These are phyloP conservation scores for Ptilonorhynchus violaceus DNA, from an alignment of 2,113 vertebrate genomes.

Conservation along the genomic window DNA sequence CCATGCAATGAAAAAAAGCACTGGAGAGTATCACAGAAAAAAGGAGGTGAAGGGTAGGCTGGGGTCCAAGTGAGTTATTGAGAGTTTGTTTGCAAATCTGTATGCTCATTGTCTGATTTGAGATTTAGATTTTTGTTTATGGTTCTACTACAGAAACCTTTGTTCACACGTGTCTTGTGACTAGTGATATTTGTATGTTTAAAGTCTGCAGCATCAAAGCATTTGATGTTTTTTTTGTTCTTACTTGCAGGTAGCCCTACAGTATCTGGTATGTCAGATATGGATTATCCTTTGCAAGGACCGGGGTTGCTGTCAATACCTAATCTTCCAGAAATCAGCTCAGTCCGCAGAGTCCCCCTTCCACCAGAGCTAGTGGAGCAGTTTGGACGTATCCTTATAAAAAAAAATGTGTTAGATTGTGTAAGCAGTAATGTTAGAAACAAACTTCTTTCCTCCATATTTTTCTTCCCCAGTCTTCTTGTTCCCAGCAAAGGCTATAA, in stretches of 20 bases:
- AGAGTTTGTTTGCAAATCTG: background rate
- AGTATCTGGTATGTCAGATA: slow-evolving; percentile 92
- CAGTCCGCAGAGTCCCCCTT: slow-evolving; percentile 88
- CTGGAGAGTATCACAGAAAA: background rate
- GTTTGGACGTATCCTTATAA: slow-evolving; percentile 95
- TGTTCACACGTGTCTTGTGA: rapidly evolving
- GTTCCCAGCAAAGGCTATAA: background rate
- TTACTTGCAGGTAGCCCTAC: slow-evolving; percentile 83
- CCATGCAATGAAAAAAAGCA: rapidly evolving
- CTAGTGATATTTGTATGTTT: background rate
- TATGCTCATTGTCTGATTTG: background rate
- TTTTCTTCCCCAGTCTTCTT: background rate
- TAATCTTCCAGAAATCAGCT: slow-evolving; percentile 90
- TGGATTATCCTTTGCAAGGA: slow-evolving; percentile 97
- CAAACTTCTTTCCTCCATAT: rapidly evolving
- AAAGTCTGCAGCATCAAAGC: background rate
- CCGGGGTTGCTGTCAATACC: slow-evolving; percentile 88
- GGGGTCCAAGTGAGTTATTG: background rate
- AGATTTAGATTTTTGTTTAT: background rate
- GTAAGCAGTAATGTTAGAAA: background rate
- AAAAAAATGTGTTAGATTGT: background rate
- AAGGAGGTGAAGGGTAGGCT: rapidly evolving
- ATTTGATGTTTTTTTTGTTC: background rate
- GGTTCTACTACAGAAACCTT: background rate
- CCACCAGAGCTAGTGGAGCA: slow-evolving; percentile 96